These are phyloP conservation scores for Volucella bombylans DNA, from an alignment of 2,888 invertebrate genomes.

Conservation along the genomic window DNA sequence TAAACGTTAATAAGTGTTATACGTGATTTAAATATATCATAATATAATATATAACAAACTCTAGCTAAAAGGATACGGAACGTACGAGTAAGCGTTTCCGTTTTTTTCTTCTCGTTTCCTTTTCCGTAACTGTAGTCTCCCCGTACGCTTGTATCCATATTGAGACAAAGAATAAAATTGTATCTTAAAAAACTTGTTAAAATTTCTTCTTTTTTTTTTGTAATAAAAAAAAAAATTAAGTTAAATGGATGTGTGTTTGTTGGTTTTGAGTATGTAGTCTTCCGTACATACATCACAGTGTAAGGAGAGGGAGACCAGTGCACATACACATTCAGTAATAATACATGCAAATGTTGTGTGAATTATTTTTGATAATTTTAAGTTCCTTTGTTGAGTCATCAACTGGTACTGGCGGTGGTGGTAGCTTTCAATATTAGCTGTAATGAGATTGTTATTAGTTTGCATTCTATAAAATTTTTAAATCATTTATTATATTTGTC, in stretches of 20 bases:
- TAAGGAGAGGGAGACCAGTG: not conserved
- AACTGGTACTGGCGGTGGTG: conserved; percentile 21
- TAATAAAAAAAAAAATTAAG: conserved; percentile 60
- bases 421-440: conserved; percentile 62
- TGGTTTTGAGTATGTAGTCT: conserved; percentile 35
- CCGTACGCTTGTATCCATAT: not conserved
- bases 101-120: conserved; percentile 10
- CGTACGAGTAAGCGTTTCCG: not conserved
- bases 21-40: conserved; percentile 43
- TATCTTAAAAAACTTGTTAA: conserved; percentile 43
- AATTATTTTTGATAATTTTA: conserved; percentile 46
- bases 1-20: conserved; percentile 63
- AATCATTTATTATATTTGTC: too few relatives aligned
- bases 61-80: conserved; percentile 38
- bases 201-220: conserved; percentile 9
- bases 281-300: conserved; percentile 43
- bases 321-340: conserved; percentile 41
- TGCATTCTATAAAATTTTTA: not conserved
- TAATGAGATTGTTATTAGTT: not conserved
- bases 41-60: conserved; percentile 39
- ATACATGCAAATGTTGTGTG: conserved; percentile 57
- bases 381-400: conserved; percentile 32
- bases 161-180: conserved; percentile 57
- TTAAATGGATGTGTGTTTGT: conserved; percentile 62
- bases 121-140: conserved; percentile 17